These are phyloP conservation scores for Tetramorium bicarinatum DNA, from an alignment of 2,888 invertebrate genomes.

Conservation along the genomic window DNA sequence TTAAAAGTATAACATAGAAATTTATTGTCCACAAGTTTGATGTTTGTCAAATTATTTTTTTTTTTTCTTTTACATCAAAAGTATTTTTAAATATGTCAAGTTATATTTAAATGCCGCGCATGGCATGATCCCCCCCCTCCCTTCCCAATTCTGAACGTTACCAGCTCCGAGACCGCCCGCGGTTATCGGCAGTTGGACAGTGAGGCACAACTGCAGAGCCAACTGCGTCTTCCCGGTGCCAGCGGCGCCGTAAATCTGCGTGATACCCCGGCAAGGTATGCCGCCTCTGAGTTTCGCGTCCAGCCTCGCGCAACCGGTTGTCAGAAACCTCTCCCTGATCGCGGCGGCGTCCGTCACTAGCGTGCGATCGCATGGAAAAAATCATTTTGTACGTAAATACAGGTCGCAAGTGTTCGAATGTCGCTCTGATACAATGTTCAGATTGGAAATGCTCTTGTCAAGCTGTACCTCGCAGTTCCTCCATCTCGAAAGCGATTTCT, in stretches of 20 bases:
- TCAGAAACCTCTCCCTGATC: slow-evolving; percentile 76
- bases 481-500: slow-evolving; percentile 45
- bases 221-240: slow-evolving; percentile 94
- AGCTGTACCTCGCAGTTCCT: slow-evolving; percentile 63
- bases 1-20: not conserved
- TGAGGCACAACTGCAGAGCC: slow-evolving; percentile 90
- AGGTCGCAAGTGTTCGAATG: not conserved
- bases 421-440: not conserved
- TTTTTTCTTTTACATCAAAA: not conserved
- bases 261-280: slow-evolving; percentile 90
- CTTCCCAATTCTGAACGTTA: slow-evolving; percentile 60
- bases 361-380: not conserved
- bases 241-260: slow-evolving; percentile 94
- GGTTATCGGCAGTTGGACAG: slow-evolving; percentile 88
- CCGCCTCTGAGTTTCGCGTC: slow-evolving; percentile 90
- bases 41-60: not conserved
- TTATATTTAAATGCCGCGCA: not conserved
- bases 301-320: slow-evolving; percentile 88
- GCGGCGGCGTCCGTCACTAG: slow-evolving; percentile 53
- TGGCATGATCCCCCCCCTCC: not conserved
- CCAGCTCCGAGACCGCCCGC: slow-evolving; percentile 88
- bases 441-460: not conserved
- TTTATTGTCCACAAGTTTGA: not conserved
- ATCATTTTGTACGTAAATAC: not conserved
- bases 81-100: not conserved